Evolutionary conservation across 2,888 invertebrate species (phyloP), one percentile per base, ranked within the genome.

Genomic region (Heliconius ismenius): DNA sequence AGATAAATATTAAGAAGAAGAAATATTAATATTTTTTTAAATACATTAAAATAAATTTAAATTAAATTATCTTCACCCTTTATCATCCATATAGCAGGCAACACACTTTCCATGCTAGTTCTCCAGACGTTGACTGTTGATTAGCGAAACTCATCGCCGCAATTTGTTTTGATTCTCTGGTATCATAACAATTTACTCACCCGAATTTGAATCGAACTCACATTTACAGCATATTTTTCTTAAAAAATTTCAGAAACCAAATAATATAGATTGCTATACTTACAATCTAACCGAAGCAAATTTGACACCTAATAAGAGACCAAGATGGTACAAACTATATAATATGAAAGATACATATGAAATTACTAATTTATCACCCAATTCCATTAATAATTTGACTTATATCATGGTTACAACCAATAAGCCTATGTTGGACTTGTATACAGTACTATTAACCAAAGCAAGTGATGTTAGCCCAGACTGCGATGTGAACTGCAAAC

Each of bases 261-360:
- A 95, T 54, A 96, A 96, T 83, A 95, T 96, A 78, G 94, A 96
- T 10, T 96, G 96, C 73, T 98, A 96, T 92, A 96, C 95, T 21
- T 96, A 96, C 86, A 97, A 98, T 87, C 87, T 98, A 64, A 96
- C 96, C 0, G 95, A 95, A 86, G 97, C 97, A 0, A 97, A 97
- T 86, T 85, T 94, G 15, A 89, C 92, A 1, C 95, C 95, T 0
- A 83, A 94, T 3, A 81, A 90, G 60, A 88, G 91, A n/a, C 97
- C 98, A 0, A 90, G 91, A 10, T 98, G 98, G 98, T 95, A 94
- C 83, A 94, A 95, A 86, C 95, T 97, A 39, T 98, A 98, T 86
- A 95, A 96, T n/a, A 96, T 98, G 83, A 96, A 95, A 83, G 95
- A 96, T 70, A 95, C 95, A 15, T 98, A 96, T 83, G 94, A 92